Evolutionary conservation across 2,888 invertebrate species (phyloP).

Genomic region (Agrotis puta): DNA sequence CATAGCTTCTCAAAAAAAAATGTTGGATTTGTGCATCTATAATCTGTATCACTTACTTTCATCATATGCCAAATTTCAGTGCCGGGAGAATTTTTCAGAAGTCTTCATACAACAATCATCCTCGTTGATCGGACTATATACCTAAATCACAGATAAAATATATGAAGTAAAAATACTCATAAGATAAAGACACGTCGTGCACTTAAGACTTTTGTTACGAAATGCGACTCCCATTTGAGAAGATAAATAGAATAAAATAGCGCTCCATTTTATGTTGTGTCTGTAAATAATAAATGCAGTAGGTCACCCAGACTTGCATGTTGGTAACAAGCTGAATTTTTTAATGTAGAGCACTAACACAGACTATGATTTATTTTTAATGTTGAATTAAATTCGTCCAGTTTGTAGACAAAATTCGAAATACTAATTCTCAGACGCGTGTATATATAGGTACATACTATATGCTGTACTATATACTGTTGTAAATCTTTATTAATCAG

Average conservation of each 20-base stretch:
- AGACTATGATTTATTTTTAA: slow-evolving; percentile 5
- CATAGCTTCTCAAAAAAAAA: too few relatives aligned
- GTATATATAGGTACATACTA: too few relatives aligned
- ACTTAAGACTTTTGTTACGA: background rate
- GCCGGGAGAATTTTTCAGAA: too few relatives aligned
- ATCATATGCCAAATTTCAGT: too few relatives aligned
- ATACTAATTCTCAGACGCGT: too few relatives aligned
- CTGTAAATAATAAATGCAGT: slow-evolving; percentile 26
- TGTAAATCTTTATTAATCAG: background rate
- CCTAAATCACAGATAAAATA: background rate
- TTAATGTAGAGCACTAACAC: slow-evolving; percentile 4
- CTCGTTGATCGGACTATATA: too few relatives aligned
- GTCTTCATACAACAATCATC: too few relatives aligned
- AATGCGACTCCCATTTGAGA: background rate
- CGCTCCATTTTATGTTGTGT: slow-evolving; percentile 22
- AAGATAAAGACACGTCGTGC: background rate
- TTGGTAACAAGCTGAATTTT: slow-evolving; percentile 10
- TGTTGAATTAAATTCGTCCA: background rate
- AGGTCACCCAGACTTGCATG: slow-evolving; percentile 23
- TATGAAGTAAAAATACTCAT: background rate
- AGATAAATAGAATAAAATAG: slow-evolving; percentile 16
- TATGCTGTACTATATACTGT: too few relatives aligned
- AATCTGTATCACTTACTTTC: too few relatives aligned
- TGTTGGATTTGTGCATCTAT: too few relatives aligned
- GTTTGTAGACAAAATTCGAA: background rate